Conservation (phyloP, 2,797 vertebrate species). For the Naso thynnoides region DNA sequence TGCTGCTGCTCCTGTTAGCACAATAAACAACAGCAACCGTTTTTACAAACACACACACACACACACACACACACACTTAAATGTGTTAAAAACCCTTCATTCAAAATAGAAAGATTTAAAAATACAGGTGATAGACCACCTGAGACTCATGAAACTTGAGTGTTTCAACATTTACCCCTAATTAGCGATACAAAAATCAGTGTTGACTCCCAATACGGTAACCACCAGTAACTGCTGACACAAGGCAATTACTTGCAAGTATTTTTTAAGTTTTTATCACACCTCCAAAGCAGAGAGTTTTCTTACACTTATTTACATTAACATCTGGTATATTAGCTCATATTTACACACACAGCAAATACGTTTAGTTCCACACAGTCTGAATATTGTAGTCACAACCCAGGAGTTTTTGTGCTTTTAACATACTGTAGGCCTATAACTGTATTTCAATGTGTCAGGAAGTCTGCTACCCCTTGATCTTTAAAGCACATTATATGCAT, state of each 20-base stretch:
- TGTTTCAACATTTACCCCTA: slow-evolving; percentile 15
- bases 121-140: neutral
- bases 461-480: neutral
- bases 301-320: too few relatives aligned
- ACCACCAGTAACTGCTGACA: neutral
- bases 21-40: slow-evolving; percentile 37
- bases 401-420: neutral
- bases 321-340: neutral
- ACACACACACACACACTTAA: neutral
- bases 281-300: neutral
- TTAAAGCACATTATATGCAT: neutral
- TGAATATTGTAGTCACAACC: neutral
- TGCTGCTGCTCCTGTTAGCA: slow-evolving; percentile 84
- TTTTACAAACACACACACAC: slow-evolving; percentile 22
- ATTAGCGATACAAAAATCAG: slow-evolving; percentile 2
- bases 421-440: neutral
- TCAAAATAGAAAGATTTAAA: slow-evolving; percentile 17
- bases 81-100: slow-evolving; percentile 3
- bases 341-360: neutral
- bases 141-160: neutral
- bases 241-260: neutral
- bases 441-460: neutral
- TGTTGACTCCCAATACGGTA: neutral
- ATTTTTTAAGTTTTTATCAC: neutral
- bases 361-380: neutral